phyloP scores from a whole-genome alignment of 2,888 invertebrate species.

The Beris morrisii region DNA sequence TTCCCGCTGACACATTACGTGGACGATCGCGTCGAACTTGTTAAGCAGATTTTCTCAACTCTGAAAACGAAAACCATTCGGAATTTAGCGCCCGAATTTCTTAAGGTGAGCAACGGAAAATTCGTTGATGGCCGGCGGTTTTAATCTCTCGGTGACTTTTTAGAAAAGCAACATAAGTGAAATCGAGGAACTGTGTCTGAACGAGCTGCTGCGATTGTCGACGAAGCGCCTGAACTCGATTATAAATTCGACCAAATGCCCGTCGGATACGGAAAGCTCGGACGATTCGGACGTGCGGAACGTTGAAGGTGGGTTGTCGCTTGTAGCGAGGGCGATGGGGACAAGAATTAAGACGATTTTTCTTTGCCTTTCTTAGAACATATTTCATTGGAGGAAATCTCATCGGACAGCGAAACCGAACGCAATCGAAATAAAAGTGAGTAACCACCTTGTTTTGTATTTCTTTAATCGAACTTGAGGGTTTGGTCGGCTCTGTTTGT shows the following conservation, averaged over 20 bases:
- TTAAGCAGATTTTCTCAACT: slow-evolving; percentile 63
- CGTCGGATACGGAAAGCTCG: slow-evolving; percentile 55
- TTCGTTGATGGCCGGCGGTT: not conserved
- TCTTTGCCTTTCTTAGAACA: slow-evolving; percentile 55
- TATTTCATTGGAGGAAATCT: slow-evolving; percentile 65
- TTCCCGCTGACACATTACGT: slow-evolving; percentile 61
- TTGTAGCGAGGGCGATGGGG: not conserved
- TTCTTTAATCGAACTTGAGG: no score
- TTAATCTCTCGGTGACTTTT: slow-evolving; percentile 12
- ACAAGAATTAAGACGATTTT: not conserved
- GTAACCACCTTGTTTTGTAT: not conserved
- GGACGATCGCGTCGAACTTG: slow-evolving; percentile 63
- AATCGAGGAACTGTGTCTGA: slow-evolving; percentile 63
- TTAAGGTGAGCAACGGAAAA: slow-evolving; percentile 44
- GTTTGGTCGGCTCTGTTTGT: no score
- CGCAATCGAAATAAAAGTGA: slow-evolving; percentile 10
- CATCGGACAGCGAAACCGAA: slow-evolving; percentile 55
- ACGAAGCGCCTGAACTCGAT: slow-evolving; percentile 63
- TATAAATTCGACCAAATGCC: slow-evolving; percentile 54
- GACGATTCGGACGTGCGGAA: slow-evolving; percentile 53
- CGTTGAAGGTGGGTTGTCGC: slow-evolving; percentile 46
- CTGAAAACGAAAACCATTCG: slow-evolving; percentile 62
- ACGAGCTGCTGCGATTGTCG: slow-evolving; percentile 65
- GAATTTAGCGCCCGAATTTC: slow-evolving; percentile 61
- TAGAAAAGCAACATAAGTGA: slow-evolving; percentile 56